Conservation (phyloP, 2,113 vertebrate species). For the Lophochroa leadbeateri region DNA sequence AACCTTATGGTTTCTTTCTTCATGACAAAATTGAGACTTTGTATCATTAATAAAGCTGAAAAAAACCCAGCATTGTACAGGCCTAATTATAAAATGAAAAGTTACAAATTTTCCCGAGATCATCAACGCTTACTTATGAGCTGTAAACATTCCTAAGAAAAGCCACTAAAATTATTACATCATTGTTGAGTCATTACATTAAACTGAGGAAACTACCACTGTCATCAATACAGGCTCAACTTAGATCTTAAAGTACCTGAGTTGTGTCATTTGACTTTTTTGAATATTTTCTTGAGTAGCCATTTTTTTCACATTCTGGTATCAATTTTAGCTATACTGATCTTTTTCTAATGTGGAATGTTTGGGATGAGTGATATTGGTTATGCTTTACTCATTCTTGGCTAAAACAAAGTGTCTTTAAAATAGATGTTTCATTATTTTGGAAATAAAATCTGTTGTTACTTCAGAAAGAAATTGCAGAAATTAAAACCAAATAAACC, state of each 20-base stretch:
- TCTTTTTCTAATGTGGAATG: background rate
- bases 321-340: background rate
- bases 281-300: background rate
- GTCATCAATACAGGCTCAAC: background rate
- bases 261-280: background rate
- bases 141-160: background rate
- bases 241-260: background rate
- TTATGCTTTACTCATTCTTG: background rate
- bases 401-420: background rate
- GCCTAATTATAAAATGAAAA: background rate
- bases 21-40: background rate
- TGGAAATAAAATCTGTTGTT: background rate
- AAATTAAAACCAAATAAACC: background rate
- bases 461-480: background rate
- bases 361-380: background rate
- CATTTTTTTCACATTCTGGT: background rate
- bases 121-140: background rate
- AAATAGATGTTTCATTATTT: background rate
- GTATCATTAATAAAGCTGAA: background rate
- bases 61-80: accelerated
- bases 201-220: background rate
- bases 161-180: background rate
- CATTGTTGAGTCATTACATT: background rate
- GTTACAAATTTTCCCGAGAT: background rate
- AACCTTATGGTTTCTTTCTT: background rate